Percentiles rank a stretch among this genome's conserved stretches.
These are phyloP conservation scores for Macroteleia sp. DNA, from an alignment of 2,888 invertebrate species.

Conservation along the genomic window DNA sequence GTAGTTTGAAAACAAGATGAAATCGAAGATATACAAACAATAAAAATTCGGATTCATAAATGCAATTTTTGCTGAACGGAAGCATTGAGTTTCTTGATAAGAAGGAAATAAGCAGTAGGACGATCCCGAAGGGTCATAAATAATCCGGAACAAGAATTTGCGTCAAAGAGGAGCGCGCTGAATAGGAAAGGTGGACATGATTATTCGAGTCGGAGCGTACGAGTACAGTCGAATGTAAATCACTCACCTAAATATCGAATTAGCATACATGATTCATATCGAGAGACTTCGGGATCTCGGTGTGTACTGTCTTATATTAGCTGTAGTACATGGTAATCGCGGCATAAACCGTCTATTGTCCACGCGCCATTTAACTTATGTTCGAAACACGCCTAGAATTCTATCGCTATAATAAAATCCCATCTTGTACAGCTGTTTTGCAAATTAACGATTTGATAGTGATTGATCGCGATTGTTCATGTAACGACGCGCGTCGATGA, in stretches of 20 bases:
- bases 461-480: slow-evolving; percentile 54
- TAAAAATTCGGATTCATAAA: neutral
- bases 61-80: neutral
- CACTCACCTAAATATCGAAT: slow-evolving; percentile 68
- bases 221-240: slow-evolving; percentile 62
- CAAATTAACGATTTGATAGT: slow-evolving; percentile 50
- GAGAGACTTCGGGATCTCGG: slow-evolving; percentile 33
- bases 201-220: too few relatives aligned
- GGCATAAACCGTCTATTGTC: slow-evolving; percentile 59
- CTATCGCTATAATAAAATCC: slow-evolving; percentile 46
- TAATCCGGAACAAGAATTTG: slow-evolving; percentile 29
- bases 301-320: slow-evolving; percentile 27
- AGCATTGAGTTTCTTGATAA: neutral
- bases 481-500: slow-evolving; percentile 27
- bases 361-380: slow-evolving; percentile 61
- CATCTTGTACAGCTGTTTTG: slow-evolving; percentile 30
- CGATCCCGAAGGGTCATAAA: slow-evolving; percentile 15
- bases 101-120: slow-evolving; percentile 6
- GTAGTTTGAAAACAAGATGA: too few relatives aligned
- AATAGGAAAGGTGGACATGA: slow-evolving; percentile 41
- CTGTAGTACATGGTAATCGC: slow-evolving; percentile 43
- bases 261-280: slow-evolving; percentile 69
- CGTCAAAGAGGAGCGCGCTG: slow-evolving; percentile 15
- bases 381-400: slow-evolving; percentile 55
- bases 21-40: too few relatives aligned